A percentile compares a stretch with the other conserved stretches of the same genome.
Evolutionary conservation across 2,797 vertebrate species (phyloP).

Genomic region (Macroramphosus scolopax): DNA sequence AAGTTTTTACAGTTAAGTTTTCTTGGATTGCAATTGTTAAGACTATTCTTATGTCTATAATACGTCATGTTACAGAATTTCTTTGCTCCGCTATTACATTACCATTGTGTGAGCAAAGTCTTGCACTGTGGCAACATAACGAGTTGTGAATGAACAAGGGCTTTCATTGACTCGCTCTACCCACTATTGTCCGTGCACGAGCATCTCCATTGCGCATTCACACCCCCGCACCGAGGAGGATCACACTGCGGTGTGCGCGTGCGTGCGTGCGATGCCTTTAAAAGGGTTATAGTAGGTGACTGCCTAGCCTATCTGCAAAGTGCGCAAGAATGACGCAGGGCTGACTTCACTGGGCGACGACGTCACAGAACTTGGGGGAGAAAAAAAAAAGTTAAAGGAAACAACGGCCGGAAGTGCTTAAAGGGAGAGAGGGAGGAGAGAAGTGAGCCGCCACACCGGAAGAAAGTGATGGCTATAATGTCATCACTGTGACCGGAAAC

Average conservation of each 20-base stretch:
- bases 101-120: conserved; percentile 2
- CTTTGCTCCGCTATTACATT: too few species aligned
- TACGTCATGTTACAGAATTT: too few species aligned
- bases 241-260: conserved; percentile 63
- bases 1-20: too few species aligned
- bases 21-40: too few species aligned
- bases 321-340: conserved; percentile 83
- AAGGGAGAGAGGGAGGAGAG: not conserved
- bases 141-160: conserved; percentile 68
- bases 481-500: conserved; percentile 72
- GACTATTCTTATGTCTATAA: too few species aligned
- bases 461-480: conserved; percentile 58
- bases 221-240: conserved; percentile 41
- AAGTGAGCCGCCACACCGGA: conserved; percentile 40
- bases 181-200: conserved; percentile 43
- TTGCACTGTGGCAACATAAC: conserved; percentile 15
- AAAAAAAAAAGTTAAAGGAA: conserved; percentile 60
- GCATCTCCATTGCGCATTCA: conserved; percentile 40
- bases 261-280: conserved; percentile 59
- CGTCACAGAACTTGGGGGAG: conserved; percentile 72
- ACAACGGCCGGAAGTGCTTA: conserved; percentile 64
- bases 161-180: conserved; percentile 58
- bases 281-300: conserved; percentile 77
- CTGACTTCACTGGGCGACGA: conserved; percentile 72
- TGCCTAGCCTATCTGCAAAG: conserved; percentile 80